Percentiles rank a stretch among this genome's conserved stretches.
phyloP scores from a whole-genome alignment of 2,888 invertebrate species.

The Synanthedon andrenaeformis region DNA sequence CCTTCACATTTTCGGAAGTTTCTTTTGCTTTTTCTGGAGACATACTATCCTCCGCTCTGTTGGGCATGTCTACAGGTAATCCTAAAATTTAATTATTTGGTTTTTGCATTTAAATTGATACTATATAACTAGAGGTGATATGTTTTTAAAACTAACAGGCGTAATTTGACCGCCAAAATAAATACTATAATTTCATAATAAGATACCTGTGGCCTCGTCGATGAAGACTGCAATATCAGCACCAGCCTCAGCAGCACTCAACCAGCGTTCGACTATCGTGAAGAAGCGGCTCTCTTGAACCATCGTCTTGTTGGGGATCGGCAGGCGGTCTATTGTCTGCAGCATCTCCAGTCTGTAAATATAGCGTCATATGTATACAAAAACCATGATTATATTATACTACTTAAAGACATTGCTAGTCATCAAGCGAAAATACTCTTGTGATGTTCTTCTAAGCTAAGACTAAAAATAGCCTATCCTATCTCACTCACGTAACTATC shows the following conservation, averaged over 20 bases:
- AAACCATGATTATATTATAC: background rate
- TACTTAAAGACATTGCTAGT: no score
- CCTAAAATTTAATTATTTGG: slow-evolving; percentile 19
- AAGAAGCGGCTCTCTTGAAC: slow-evolving; percentile 92
- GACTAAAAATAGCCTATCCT: no score
- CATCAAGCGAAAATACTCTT: no score
- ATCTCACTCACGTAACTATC: no score
- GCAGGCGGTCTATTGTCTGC: slow-evolving; percentile 84
- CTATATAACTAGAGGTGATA: background rate
- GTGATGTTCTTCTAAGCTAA: no score
- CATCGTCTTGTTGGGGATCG: slow-evolving; percentile 94
- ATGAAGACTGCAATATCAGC: slow-evolving; percentile 32
- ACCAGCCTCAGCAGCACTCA: slow-evolving; percentile 50
- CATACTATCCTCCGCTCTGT: slow-evolving; percentile 23
- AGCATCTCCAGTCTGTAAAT: slow-evolving; percentile 76
- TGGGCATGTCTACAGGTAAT: slow-evolving; percentile 44
- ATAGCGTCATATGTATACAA: background rate
- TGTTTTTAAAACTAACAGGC: background rate
- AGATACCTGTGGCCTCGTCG: slow-evolving; percentile 53
- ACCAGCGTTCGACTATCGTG: slow-evolving; percentile 87
- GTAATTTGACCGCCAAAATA: no score
- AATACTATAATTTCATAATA: no score
- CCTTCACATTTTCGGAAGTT: slow-evolving; percentile 63
- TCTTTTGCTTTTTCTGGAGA: slow-evolving; percentile 43
- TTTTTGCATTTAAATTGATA: background rate